Conservation (phyloP, 2,888 invertebrate genomes). For the Willowsia nigromaculata region DNA sequence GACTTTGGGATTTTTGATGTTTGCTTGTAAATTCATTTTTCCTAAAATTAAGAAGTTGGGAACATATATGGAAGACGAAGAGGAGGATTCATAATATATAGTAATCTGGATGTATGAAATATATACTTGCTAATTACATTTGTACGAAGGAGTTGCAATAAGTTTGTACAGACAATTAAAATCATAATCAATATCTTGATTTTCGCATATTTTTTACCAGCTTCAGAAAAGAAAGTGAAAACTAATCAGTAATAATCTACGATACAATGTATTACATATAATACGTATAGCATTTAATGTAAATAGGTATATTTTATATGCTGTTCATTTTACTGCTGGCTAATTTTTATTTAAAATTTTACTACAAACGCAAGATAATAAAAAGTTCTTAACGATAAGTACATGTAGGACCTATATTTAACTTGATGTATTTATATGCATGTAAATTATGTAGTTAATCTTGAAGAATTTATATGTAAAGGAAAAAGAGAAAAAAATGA, state of each 20-base stretch:
- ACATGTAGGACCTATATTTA: not conserved
- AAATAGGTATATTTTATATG: slow-evolving; percentile 6
- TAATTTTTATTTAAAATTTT: not conserved
- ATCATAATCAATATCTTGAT: not conserved
- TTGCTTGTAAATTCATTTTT: not conserved
- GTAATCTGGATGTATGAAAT: not conserved
- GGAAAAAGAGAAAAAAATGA: no score
- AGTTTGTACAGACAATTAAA: slow-evolving; percentile 12
- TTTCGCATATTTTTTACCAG: not conserved
- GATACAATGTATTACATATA: not conserved
- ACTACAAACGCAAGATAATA: not conserved
- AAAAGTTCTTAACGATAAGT: not conserved
- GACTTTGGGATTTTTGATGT: no score
- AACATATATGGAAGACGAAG: not conserved
- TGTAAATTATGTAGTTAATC: no score
- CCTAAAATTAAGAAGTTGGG: not conserved
- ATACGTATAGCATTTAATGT: not conserved
- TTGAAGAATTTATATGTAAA: no score
- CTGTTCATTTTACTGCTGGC: not conserved
- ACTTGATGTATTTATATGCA: not conserved
- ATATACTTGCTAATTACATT: not conserved
- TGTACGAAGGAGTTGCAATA: slow-evolving; percentile 18
- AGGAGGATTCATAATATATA: not conserved
- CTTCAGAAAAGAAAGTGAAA: not conserved
- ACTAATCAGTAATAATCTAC: not conserved